A percentile compares a stretch with the other conserved stretches of the same genome.
phyloP scores from a whole-genome alignment of 2,888 invertebrate species.

The Copidosoma aretas region DNA sequence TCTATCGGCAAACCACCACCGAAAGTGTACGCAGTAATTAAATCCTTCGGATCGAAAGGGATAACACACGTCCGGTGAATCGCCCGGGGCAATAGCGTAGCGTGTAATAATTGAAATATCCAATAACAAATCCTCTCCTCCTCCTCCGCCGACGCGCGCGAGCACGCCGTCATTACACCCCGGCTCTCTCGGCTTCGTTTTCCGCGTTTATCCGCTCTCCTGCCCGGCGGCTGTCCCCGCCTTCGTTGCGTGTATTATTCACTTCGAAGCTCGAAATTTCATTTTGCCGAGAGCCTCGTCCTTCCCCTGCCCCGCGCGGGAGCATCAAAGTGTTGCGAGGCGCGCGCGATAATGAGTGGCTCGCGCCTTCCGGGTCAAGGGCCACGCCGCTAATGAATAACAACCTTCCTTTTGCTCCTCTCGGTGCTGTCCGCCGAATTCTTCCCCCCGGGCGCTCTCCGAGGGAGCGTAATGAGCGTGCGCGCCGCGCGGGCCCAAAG shows the following conservation, averaged over 20 bases:
- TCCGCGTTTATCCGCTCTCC: conserved; percentile 26
- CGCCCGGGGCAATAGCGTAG: background rate
- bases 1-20: no score
- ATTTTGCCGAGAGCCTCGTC: background rate
- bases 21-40: no score
- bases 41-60: background rate
- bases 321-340: conserved; percentile 55
- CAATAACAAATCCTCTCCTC: conserved; percentile 30
- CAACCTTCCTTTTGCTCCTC: conserved; percentile 57
- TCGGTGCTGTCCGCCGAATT: conserved; percentile 38
- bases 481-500: background rate
- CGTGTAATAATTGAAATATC: conserved; percentile 40
- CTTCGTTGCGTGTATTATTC: conserved; percentile 25
- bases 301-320: conserved; percentile 38
- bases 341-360: conserved; percentile 57
- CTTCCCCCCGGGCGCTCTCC: conserved; percentile 7
- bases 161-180: conserved; percentile 28
- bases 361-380: conserved; percentile 39
- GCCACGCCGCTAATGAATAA: conserved; percentile 53
- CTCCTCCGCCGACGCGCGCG: background rate
- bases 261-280: conserved; percentile 22
- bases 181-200: conserved; percentile 15
- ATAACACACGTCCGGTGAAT: background rate
- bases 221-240: conserved; percentile 20
- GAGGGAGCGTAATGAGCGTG: conserved; percentile 14